These are phyloP conservation scores for Leptestheria dahalacensis DNA, from an alignment of 1,140 invertebrate genomes.

Conservation along the genomic window DNA sequence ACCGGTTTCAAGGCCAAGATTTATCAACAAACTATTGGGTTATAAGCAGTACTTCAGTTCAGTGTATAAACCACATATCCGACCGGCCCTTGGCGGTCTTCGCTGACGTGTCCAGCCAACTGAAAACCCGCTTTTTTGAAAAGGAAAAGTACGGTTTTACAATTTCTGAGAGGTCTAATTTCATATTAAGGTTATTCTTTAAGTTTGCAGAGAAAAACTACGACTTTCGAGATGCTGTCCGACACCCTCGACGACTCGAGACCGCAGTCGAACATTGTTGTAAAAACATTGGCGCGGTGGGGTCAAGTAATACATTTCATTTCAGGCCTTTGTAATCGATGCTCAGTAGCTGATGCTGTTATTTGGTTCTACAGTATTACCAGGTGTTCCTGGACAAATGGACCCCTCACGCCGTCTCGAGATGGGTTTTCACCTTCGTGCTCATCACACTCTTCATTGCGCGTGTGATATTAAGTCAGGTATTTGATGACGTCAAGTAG, in stretches of 20 bases:
- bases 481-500: constrained; percentile 20
- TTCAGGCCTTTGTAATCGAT: too few species aligned
- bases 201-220: too few species aligned
- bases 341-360: too few species aligned
- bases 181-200: not conserved
- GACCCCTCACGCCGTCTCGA: constrained; percentile 33
- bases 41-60: too few species aligned
- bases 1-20: too few species aligned
- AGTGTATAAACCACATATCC: too few species aligned
- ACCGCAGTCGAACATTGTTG: not conserved
- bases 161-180: too few species aligned
- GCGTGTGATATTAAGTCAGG: constrained; percentile 31
- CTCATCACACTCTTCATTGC: constrained; percentile 31
- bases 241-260: not conserved
- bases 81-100: too few species aligned
- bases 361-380: constrained; percentile 32
- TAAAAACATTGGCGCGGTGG: not conserved
- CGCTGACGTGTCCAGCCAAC: too few species aligned
- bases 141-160: too few species aligned
- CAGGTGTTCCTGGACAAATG: constrained; percentile 38
- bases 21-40: too few species aligned
- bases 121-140: too few species aligned
- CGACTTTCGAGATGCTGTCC: not conserved
- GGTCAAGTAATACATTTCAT: not conserved
- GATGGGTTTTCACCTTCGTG: constrained; percentile 35